A percentile compares a stretch with the other conserved stretches of the same genome.
Evolutionary conservation across 2,797 vertebrate species (phyloP).

Genomic region (Cynodonichthys magdalenae): DNA sequence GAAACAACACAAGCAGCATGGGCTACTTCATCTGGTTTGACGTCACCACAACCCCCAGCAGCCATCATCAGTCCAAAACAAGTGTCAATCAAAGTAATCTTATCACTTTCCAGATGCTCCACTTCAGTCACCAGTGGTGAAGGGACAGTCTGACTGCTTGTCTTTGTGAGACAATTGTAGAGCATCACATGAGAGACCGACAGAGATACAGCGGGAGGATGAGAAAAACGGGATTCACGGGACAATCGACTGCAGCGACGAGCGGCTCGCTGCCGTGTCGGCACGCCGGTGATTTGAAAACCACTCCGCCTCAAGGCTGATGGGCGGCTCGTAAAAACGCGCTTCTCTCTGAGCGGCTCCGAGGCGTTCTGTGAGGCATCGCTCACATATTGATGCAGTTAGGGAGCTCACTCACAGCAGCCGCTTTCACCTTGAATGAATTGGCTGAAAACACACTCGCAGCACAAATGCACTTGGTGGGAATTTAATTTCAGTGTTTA

Average conservation of each 20-base stretch:
- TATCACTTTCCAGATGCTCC: constrained; percentile 27
- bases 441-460: constrained; percentile 1
- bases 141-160: constrained; percentile 1
- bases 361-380: constrained; percentile 23
- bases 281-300: background rate
- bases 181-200: constrained; percentile 27
- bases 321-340: constrained; percentile 22
- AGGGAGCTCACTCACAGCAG: constrained; percentile 37
- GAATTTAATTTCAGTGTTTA: no score
- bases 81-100: constrained; percentile 25
- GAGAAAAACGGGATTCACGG: constrained; percentile 15
- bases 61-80: constrained; percentile 41
- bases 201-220: background rate
- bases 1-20: constrained; percentile 14
- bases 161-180: constrained; percentile 26
- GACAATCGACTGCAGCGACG: background rate
- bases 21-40: constrained; percentile 34
- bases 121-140: constrained; percentile 43
- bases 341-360: constrained; percentile 5
- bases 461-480: background rate
- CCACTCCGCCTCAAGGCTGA: constrained; percentile 16
- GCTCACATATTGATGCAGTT: constrained; percentile 14
- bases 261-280: background rate
- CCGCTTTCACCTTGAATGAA: constrained; percentile 13
- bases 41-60: constrained; percentile 42